Conservation (phyloP, 2,888 invertebrate genomes). For the Zaprionus bogoriensis region DNA sequence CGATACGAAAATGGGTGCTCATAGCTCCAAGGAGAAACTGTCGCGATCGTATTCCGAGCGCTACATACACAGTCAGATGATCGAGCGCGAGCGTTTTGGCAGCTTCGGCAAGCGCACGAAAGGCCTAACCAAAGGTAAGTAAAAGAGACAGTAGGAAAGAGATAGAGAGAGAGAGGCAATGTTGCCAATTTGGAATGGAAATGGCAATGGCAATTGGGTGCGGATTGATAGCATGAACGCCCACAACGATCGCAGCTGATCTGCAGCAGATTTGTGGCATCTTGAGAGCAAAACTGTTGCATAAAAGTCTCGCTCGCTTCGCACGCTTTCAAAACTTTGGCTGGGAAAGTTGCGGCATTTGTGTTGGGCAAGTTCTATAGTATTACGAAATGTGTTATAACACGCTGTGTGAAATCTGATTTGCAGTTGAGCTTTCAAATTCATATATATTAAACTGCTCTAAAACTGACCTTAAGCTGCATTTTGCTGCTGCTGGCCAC, state of each 20-base stretch:
- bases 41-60: constrained; percentile 87
- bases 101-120: constrained; percentile 87
- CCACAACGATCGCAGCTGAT: too few species aligned
- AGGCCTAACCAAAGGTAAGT: constrained; percentile 76
- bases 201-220: neutral
- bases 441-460: too few species aligned
- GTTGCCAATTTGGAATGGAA: neutral
- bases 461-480: neutral
- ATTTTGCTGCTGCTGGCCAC: neutral
- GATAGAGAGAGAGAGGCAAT: neutral
- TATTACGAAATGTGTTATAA: too few species aligned
- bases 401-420: too few species aligned
- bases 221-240: neutral
- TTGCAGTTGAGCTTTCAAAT: too few species aligned
- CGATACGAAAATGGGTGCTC: constrained; percentile 86
- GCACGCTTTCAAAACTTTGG: neutral
- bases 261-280: too few species aligned
- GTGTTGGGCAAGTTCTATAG: neutral
- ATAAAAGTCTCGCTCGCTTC: neutral
- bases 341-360: neutral
- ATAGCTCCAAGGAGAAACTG: constrained; percentile 90
- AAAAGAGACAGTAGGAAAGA: too few species aligned
- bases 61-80: constrained; percentile 84
- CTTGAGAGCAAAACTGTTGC: neutral
- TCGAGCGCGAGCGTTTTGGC: constrained; percentile 87